Base-by-base conservation (phyloP, 2,888 invertebrate species). In the Nomada ruficornis region DNA sequence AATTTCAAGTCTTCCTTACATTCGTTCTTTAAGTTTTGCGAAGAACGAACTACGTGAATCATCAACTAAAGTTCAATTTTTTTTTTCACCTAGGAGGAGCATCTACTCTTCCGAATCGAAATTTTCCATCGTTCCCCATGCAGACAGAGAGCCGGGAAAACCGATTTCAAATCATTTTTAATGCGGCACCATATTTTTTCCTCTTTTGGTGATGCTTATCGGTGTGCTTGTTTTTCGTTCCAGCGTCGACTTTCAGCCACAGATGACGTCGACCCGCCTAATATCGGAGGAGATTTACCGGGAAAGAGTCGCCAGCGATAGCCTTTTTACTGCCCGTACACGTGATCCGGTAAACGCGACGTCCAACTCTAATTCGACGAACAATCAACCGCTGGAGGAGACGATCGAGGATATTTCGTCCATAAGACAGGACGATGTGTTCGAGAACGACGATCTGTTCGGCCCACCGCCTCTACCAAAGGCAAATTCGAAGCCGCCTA, bases 381-480 rank as follows among this genome's bases (percentile, higher is more conserved):
- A 64, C n/a, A 77, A 74, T 42, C 81, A 77, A n/a, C 62, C 44
- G 4, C 67, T 60, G 55, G 84, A 70, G 52, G 50, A 60, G 29
- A 68, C n/a, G 44, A 71, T n/a, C 50, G 82, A 75, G 18, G 54
- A 86, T 10, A 26, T 9, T 2, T 70, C 75, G 0, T 82, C 83
- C 10, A 57, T n/a, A 15, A 26, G n/a, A n/a, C 75, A 86, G 52
- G 89, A 90, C 63, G 89, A 90, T 71, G 85, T 91, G 57, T 91
- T 92, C 63, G 89, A 90, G 26, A 86, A 82, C 67, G 92, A 91
- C 64, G 91, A 92, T 47, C 80, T 92, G 20, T 93, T 93, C 57
- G 92, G 91, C 4, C 93, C 93, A 20, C 93, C 93, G 20, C 93
- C 93, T n/a, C 85, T 93, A n/a, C 86, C 92, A n/a, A 93, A 91